phyloP scores from a whole-genome alignment of 2,113 vertebrate genomes.

The Hippocampus mohnikei region DNA sequence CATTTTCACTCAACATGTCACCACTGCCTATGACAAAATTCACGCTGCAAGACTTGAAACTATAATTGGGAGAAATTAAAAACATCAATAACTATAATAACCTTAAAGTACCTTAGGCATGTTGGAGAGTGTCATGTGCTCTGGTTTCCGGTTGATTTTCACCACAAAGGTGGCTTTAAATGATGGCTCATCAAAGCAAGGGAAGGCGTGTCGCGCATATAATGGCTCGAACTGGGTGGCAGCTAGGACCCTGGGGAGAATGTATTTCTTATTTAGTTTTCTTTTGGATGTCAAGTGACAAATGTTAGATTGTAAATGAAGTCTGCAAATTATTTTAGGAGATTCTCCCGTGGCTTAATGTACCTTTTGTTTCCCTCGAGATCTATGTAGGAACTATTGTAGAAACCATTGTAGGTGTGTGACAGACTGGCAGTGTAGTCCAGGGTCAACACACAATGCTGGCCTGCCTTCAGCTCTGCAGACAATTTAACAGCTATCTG shows the following conservation, averaged over 20 bases:
- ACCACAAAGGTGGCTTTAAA: conserved; percentile 91
- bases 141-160: conserved; percentile 79
- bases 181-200: conserved; percentile 94
- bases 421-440: conserved; percentile 83
- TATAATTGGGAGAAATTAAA: neutral
- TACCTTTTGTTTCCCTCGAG: conserved; percentile 73
- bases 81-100: neutral
- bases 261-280: too few species aligned
- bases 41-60: neutral
- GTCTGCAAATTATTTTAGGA: neutral
- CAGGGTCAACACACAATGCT: conserved; percentile 76
- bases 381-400: conserved; percentile 84
- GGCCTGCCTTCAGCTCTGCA: conserved; percentile 73
- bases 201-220: conserved; percentile 89
- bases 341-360: neutral
- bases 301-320: too few species aligned
- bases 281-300: too few species aligned
- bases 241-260: conserved; percentile 79
- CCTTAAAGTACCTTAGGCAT: conserved; percentile 85
- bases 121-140: conserved; percentile 85
- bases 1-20: neutral
- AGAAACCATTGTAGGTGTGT: conserved; percentile 84
- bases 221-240: conserved; percentile 96
- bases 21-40: neutral
- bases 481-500: conserved; percentile 83